A percentile compares a stretch with the other conserved stretches of the same genome.
phyloP scores from a whole-genome alignment of 2,797 vertebrate genomes.

The Tachyglossus aculeatus region DNA sequence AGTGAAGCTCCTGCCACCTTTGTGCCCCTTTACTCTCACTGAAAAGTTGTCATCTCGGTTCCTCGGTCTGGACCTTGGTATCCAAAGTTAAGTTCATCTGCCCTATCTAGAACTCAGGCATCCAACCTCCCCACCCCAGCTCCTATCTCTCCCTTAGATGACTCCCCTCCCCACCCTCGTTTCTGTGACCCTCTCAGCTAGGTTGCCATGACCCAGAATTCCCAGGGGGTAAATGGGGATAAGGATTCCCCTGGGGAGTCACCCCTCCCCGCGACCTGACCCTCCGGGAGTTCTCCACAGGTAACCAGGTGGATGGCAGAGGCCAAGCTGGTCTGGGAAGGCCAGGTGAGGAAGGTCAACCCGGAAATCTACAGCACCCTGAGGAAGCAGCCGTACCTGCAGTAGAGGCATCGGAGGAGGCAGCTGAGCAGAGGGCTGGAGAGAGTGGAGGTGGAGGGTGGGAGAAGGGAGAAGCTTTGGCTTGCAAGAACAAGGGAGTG shows the following conservation, averaged over 20 bases:
- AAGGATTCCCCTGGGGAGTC: too few species aligned
- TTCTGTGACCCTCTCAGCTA: not conserved
- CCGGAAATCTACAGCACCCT: conserved; percentile 57
- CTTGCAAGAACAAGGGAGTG: too few species aligned
- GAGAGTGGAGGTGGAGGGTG: too few species aligned
- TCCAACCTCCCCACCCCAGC: not conserved
- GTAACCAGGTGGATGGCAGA: conserved; percentile 54
- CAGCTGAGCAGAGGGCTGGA: too few species aligned
- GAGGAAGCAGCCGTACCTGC: conserved; percentile 46
- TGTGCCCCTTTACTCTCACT: too few species aligned
- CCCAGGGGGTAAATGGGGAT: not conserved
- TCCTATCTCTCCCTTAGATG: not conserved
- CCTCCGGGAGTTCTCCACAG: conserved; percentile 7
- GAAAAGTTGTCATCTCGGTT: too few species aligned
- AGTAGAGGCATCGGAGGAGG: not conserved
- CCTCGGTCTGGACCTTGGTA: too few species aligned
- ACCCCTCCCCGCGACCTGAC: conserved; percentile 1
- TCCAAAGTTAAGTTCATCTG: too few species aligned
- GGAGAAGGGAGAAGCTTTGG: too few species aligned
- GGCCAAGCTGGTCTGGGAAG: conserved; percentile 45
- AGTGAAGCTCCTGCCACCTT: too few species aligned
- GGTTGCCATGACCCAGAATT: not conserved
- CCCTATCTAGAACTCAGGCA: not conserved
- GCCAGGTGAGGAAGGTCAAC: conserved; percentile 39
- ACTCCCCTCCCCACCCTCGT: not conserved